phyloP scores from a whole-genome alignment of 2,888 invertebrate genomes.

The Saturnia japonica region DNA sequence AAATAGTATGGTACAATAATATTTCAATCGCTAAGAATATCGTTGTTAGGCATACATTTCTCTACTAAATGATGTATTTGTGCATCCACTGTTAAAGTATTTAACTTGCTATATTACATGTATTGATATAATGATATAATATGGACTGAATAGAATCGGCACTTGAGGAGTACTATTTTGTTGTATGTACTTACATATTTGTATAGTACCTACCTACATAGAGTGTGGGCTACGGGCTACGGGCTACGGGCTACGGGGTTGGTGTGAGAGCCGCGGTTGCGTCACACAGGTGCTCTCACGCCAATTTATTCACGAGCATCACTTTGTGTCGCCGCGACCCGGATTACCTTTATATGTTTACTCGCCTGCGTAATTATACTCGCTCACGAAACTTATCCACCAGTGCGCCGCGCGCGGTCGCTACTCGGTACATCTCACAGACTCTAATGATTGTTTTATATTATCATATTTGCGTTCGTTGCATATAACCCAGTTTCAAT shows the following conservation, averaged over 20 bases:
- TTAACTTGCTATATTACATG: no score
- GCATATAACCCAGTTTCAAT: neutral
- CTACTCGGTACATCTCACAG: slow-evolving; percentile 8
- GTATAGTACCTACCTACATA: slow-evolving; percentile 33
- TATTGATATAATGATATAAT: no score
- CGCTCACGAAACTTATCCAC: slow-evolving; percentile 73
- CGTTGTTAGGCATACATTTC: neutral
- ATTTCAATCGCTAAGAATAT: no score
- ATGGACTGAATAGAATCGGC: neutral
- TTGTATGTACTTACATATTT: neutral
- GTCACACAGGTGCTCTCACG: slow-evolving; percentile 68
- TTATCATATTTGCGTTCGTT: no score
- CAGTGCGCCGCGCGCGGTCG: slow-evolving; percentile 22
- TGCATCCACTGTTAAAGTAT: neutral
- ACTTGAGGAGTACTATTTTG: slow-evolving; percentile 2
- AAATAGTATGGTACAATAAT: no score
- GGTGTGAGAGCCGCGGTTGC: slow-evolving; percentile 56
- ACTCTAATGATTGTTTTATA: no score
- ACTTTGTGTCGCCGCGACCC: slow-evolving; percentile 79
- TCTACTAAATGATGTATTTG: neutral
- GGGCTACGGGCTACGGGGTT: no score
- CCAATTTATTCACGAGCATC: slow-evolving; percentile 79
- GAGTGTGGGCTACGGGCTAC: slow-evolving; percentile 33
- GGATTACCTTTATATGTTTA: slow-evolving; percentile 81
- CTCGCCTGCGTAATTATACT: slow-evolving; percentile 79